Conservation (phyloP, 1,140 invertebrate species). For the Drosophila paulistorum region DNA sequence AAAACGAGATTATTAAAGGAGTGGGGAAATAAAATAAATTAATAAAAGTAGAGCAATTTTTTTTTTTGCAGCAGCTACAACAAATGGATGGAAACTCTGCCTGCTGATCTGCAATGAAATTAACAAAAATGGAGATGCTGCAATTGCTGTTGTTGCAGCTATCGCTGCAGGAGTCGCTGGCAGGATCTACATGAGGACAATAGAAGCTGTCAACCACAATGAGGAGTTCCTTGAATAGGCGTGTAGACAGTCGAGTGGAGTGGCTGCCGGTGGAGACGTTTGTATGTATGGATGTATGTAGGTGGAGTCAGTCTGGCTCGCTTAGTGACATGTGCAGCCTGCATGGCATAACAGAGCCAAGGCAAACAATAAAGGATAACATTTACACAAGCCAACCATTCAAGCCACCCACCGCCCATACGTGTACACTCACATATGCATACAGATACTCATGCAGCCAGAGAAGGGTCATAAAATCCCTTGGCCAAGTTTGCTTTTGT, state of each 20-base stretch:
- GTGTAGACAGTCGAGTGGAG: constrained; percentile 5
- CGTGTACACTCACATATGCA: background rate
- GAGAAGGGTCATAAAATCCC: constrained; percentile 22
- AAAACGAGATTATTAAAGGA: background rate
- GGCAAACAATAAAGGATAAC: constrained; percentile 19
- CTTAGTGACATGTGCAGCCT: constrained; percentile 34
- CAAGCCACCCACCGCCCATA: background rate
- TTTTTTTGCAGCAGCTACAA: too few species aligned
- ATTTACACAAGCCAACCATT: constrained; percentile 27
- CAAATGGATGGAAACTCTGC: background rate
- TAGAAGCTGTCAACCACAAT: constrained; percentile 13
- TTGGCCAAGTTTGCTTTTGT: constrained; percentile 24
- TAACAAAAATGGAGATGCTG: background rate
- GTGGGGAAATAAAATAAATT: constrained; percentile 34
- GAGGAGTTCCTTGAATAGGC: constrained; percentile 12
- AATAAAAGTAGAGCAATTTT: constrained; percentile 9
- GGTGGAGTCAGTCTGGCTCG: constrained; percentile 32
- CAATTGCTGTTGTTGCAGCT: background rate
- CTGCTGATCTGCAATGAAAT: constrained; percentile 5
- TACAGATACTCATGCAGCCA: constrained; percentile 9
- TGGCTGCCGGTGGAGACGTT: background rate
- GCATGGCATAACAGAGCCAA: constrained; percentile 24
- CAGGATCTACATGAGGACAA: constrained; percentile 2
- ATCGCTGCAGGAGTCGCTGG: constrained; percentile 4
- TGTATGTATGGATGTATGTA: constrained; percentile 6